Percentiles rank a stretch among this genome's conserved stretches.
Conservation (phyloP, 2,888 invertebrate genomes). For the Pseudoips prasinana region DNA sequence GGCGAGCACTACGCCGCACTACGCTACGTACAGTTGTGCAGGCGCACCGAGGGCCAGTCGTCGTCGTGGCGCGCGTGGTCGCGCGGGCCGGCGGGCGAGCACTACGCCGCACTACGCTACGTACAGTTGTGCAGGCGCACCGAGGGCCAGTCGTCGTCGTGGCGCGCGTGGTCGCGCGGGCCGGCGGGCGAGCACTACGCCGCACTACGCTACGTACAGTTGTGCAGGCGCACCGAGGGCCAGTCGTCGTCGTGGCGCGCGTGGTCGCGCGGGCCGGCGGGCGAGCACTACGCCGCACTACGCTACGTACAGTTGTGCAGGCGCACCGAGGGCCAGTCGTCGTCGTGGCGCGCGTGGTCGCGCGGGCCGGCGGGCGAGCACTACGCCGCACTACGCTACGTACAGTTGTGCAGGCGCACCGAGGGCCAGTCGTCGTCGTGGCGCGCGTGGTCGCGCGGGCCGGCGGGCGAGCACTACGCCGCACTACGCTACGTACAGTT, state of each 20-base stretch:
- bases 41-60: slow-evolving; percentile 42
- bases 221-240: slow-evolving; percentile 4
- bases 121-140: slow-evolving; percentile 14
- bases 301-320: slow-evolving; percentile 15
- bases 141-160: slow-evolving; percentile 1
- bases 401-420: slow-evolving; percentile 11
- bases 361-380: not conserved
- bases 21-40: slow-evolving; percentile 4
- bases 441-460: not conserved
- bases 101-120: slow-evolving; percentile 4
- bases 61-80: slow-evolving; percentile 21
- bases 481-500: slow-evolving; percentile 36
- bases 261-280: not conserved
- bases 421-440: not conserved
- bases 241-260: slow-evolving; percentile 1
- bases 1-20: not conserved
- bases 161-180: not conserved
- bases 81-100: not conserved
- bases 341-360: not conserved
- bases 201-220: slow-evolving; percentile 12
- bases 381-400: slow-evolving; percentile 1
- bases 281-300: slow-evolving; percentile 1
- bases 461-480: slow-evolving; percentile 1
- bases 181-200: not conserved
- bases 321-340: slow-evolving; percentile 5